Conservation (phyloP, 2,888 invertebrate species). For the Andrena camellia region DNA sequence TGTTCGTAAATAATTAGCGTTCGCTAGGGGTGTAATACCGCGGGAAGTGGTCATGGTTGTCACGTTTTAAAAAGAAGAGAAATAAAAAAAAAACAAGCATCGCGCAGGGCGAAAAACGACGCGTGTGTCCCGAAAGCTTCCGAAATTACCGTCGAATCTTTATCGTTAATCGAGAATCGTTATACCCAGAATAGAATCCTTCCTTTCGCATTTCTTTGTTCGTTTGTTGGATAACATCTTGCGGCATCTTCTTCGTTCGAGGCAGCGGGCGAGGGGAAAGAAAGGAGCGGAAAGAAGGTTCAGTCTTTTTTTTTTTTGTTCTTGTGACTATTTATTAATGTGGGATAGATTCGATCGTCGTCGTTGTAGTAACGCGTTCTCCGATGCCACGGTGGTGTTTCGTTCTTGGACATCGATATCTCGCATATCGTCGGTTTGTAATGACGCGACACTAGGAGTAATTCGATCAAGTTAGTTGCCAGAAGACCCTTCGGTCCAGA, state of each 20-base stretch:
- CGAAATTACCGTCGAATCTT: conserved; percentile 25
- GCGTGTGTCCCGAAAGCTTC: conserved; percentile 46
- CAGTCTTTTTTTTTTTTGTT: background rate
- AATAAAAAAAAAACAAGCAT: background rate
- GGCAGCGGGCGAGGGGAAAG: background rate
- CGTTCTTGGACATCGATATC: conserved; percentile 57
- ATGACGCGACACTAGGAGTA: conserved; percentile 20
- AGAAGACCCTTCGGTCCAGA: background rate
- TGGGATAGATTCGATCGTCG: conserved; percentile 30
- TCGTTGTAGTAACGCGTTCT: conserved; percentile 30
- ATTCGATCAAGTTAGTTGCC: conserved; percentile 12
- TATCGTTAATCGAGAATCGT: conserved; percentile 42
- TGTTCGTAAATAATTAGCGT: conserved; percentile 80
- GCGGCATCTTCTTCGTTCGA: conserved; percentile 45
- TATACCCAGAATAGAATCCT: conserved; percentile 1
- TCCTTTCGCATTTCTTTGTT: conserved; percentile 12
- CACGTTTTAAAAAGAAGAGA: background rate
- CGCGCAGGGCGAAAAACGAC: background rate
- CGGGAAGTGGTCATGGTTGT: conserved; percentile 74
- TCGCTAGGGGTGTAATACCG: conserved; percentile 65
- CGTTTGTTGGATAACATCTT: conserved; percentile 8
- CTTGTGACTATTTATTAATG: conserved; percentile 31
- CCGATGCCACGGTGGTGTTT: conserved; percentile 20
- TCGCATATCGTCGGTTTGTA: conserved; percentile 62
- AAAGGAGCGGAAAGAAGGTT: conserved; percentile 5